Evolutionary conservation across 2,888 invertebrate species (phyloP), one percentile per base, ranked within the genome.

Genomic region (Neoscelio sp.): DNA sequence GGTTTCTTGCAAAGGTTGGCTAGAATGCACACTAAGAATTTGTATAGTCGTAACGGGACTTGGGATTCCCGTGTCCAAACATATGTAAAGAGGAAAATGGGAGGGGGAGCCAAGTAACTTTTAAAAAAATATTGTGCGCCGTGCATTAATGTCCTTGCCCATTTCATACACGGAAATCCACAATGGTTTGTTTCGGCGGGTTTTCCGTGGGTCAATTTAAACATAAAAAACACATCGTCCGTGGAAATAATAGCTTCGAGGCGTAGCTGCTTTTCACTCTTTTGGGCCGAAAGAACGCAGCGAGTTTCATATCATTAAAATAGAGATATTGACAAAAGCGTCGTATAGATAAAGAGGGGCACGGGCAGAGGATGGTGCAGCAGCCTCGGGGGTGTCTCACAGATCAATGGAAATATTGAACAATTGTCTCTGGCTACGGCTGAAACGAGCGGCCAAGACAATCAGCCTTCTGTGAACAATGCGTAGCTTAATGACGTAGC

Each of bases 391-490:
- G 84, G 78, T 84, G 86, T 87, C 87, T 87, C 87, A 85, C 88
- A 88, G 89, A 90, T 90, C 90, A 90, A 90, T 90, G 89, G 88
- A 86, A 90, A 90, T 90, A 90, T 90, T 90, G 90, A 90, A 90
- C 90, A 89, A 90, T 90, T 90, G 90, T 90, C 89, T 89, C 87
- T 86, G 86, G 89, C 87, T 87, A 89, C 88, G 88, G 85, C 78
- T 87, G 87, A 88, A 89, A 89, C 86, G 89, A 88, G 89, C 87
- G 88, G 85, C 87, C 88, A 89, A 90, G 90, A 90, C 90, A 90
- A 90, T 90, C 90, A 89, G 88, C 89, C 84, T 87, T 85, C 87
- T 80, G 80, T 85, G 88, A 89, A 90, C 89, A 89, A 89, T 90
- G 87, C 89, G 86, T 88, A 87, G 89, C 89, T 89, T 90, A 89